A percentile compares a stretch with the other conserved stretches of the same genome.
Conservation (phyloP, 2,797 vertebrate genomes). For the Sternarchorhynchus goeldii region DNA sequence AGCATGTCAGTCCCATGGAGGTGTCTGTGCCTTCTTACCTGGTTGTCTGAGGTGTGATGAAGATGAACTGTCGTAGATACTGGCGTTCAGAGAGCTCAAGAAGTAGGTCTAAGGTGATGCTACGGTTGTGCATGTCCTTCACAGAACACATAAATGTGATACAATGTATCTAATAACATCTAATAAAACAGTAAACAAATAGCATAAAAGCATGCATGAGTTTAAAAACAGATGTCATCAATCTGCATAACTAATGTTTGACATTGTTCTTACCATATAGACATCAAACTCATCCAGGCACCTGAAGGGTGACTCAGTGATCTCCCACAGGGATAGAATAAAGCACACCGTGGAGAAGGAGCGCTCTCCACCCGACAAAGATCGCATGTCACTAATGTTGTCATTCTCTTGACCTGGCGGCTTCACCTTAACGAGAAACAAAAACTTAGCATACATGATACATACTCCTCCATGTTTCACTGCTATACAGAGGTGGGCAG, state of each 20-base stretch:
- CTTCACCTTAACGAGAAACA: constrained; percentile 48
- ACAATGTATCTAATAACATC: not conserved
- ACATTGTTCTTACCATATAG: constrained; percentile 76
- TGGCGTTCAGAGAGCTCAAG: constrained; percentile 70
- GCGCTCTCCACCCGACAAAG: constrained; percentile 83
- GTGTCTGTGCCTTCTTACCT: constrained; percentile 56
- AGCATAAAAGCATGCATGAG: not conserved
- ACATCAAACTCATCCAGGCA: constrained; percentile 89
- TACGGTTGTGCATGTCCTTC: constrained; percentile 71
- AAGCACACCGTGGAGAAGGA: constrained; percentile 88
- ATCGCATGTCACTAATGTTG: constrained; percentile 69
- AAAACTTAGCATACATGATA: not conserved
- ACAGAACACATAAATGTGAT: not conserved
- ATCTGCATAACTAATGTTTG: not conserved
- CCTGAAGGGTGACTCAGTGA: constrained; percentile 85
- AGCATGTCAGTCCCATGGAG: not conserved
- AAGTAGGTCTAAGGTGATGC: constrained; percentile 70
- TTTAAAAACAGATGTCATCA: not conserved
- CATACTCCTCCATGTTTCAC: not conserved
- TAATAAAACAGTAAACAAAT: not conserved
- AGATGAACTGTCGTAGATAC: constrained; percentile 69
- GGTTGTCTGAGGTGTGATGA: constrained; percentile 69
- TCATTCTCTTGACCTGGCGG: constrained; percentile 65
- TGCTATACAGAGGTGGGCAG: not conserved
- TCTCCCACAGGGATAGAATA: constrained; percentile 84